These are phyloP conservation scores for Saguinus oedipus DNA, from an alignment of 2,797 vertebrate species.

Conservation along the genomic window DNA sequence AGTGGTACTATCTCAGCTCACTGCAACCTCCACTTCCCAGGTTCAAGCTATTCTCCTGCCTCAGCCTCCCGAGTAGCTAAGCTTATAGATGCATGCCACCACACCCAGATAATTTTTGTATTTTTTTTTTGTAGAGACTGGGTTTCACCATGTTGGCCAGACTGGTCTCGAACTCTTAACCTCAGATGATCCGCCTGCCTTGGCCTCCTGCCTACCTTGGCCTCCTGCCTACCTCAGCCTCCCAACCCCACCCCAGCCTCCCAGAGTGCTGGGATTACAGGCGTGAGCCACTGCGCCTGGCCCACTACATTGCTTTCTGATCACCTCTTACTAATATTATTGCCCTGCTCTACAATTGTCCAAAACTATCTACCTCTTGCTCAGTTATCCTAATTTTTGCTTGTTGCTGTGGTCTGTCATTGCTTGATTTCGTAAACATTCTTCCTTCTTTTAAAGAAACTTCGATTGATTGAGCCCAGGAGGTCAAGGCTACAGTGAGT, in stretches of 20 bases:
- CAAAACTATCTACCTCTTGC: not conserved
- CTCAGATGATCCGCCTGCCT: not conserved
- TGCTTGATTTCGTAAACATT: not conserved
- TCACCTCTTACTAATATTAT: not conserved
- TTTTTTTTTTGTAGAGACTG: not conserved
- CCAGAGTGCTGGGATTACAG: not conserved
- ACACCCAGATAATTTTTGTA: not conserved
- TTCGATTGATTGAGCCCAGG: not conserved
- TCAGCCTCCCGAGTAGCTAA: not conserved
- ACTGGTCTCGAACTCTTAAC: not conserved
- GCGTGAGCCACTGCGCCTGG: rapidly evolving
- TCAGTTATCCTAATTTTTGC: conserved; percentile 12
- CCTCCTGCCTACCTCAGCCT: too few species aligned
- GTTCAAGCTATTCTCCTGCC: not conserved
- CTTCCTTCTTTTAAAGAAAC: not conserved
- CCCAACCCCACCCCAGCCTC: not conserved
- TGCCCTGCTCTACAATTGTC: not conserved
- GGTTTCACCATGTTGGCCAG: not conserved
- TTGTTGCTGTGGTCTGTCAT: not conserved
- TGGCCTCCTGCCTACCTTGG: not conserved
- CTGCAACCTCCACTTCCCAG: not conserved
- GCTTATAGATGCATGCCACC: not conserved
- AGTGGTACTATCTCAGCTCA: not conserved
- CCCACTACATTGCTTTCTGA: not conserved
- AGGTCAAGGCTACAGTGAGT: not conserved